Conservation (phyloP, 1,140 invertebrate species). For the Neotoxoptera formosana region DNA sequence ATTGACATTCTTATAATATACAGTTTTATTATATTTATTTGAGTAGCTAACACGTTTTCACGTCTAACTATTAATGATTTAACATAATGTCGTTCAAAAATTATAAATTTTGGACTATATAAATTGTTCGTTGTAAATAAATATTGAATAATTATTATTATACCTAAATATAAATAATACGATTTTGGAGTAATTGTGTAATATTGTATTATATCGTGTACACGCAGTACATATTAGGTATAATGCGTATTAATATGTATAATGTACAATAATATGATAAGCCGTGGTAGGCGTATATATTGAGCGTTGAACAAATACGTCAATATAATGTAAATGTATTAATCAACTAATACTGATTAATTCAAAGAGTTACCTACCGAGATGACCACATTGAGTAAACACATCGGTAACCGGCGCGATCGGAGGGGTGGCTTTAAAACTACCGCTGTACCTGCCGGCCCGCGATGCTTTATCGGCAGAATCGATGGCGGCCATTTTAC, state of each 20-base stretch:
- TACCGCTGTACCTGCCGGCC: not conserved
- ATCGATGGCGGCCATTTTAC: not conserved
- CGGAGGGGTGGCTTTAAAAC: not conserved
- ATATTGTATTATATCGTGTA: not conserved
- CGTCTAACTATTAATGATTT: not conserved
- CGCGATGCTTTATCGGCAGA: too few relatives aligned
- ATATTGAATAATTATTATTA: not conserved
- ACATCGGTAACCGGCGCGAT: not conserved
- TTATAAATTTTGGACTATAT: not conserved
- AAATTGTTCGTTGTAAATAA: not conserved
- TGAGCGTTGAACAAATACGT: not conserved
- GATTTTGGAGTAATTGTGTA: not conserved
- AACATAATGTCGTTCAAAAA: not conserved
- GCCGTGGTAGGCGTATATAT: too few relatives aligned
- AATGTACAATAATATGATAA: not conserved
- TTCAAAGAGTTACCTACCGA: not conserved
- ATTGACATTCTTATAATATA: too few relatives aligned
- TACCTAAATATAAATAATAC: not conserved
- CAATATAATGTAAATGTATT: not conserved
- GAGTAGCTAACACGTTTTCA: too few relatives aligned
- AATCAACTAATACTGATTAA: not conserved
- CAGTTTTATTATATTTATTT: not conserved
- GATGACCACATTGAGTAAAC: not conserved
- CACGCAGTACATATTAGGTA: not conserved
- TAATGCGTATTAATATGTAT: too few relatives aligned